Evolutionary conservation across 2,888 invertebrate species (phyloP).

Genomic region (Campoletis raptor): DNA sequence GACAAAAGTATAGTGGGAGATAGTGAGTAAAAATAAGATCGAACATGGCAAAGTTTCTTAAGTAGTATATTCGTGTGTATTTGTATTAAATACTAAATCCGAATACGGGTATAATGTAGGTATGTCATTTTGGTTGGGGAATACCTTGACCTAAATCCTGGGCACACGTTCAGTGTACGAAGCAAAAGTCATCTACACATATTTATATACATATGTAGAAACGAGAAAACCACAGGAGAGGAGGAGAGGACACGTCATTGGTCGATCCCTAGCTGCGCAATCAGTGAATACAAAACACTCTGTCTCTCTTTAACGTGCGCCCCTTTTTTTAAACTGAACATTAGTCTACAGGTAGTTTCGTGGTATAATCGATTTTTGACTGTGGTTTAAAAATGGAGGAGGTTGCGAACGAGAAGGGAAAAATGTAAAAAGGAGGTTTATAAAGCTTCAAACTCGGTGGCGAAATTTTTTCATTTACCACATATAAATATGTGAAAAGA

Average conservation of each 20-base stretch:
- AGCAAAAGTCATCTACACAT: conserved; percentile 75
- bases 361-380: conserved; percentile 13
- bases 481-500: not conserved
- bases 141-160: conserved; percentile 82
- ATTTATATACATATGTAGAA: not conserved
- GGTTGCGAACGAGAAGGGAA: not conserved
- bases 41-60: conserved; percentile 3
- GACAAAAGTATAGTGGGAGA: conserved; percentile 21
- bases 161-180: conserved; percentile 66
- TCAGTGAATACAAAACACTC: conserved; percentile 47
- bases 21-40: conserved; percentile 29
- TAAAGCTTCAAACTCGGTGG: not conserved
- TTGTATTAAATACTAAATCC: conserved; percentile 71
- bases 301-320: conserved; percentile 13
- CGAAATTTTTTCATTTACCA: not conserved
- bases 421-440: not conserved
- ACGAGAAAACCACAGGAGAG: not conserved
- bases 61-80: conserved; percentile 11
- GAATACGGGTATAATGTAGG: conserved; percentile 82
- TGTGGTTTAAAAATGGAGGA: not conserved
- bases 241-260: conserved; percentile 68
- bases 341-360: not conserved
- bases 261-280: conserved; percentile 61
- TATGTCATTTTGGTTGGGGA: conserved; percentile 82
- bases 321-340: conserved; percentile 42